These are phyloP conservation scores for Hyphantria cunea DNA, from an alignment of 1,140 invertebrate genomes.

Conservation along the genomic window DNA sequence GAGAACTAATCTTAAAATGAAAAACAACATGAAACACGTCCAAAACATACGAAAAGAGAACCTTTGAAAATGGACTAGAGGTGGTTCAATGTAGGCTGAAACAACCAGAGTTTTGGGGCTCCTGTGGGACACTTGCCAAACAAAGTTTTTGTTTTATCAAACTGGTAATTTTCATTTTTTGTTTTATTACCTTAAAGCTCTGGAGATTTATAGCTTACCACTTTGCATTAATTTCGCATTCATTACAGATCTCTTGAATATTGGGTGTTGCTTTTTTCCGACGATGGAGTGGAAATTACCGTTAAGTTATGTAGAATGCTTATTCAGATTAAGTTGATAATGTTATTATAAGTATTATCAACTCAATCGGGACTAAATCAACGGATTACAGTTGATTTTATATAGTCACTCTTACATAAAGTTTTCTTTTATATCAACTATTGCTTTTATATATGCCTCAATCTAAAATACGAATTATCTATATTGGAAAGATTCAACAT, in stretches of 20 bases:
- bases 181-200: slow-evolving; percentile 68
- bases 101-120: slow-evolving; percentile 34
- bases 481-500: no score
- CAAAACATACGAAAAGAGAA: slow-evolving; percentile 46
- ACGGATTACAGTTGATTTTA: slow-evolving; percentile 32
- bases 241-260: slow-evolving; percentile 66
- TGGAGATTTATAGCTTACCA: slow-evolving; percentile 68
- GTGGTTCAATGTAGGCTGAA: slow-evolving; percentile 28
- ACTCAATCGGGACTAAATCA: no score
- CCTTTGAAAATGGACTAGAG: slow-evolving; percentile 36
- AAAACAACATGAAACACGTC: slow-evolving; percentile 43
- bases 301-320: slow-evolving; percentile 38
- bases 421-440: slow-evolving; percentile 13
- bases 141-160: slow-evolving; percentile 76
- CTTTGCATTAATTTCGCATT: slow-evolving; percentile 78
- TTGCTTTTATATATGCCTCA: no score
- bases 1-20: slow-evolving; percentile 13
- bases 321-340: slow-evolving; percentile 39
- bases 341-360: slow-evolving; percentile 38
- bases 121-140: slow-evolving; percentile 62
- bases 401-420: slow-evolving; percentile 8
- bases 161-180: slow-evolving; percentile 75
- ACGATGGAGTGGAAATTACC: slow-evolving; percentile 46
- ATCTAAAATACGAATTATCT: no score
- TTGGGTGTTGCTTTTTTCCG: slow-evolving; percentile 42